phyloP scores from a whole-genome alignment of 1,140 invertebrate genomes.

The Heliconius eleuchia region DNA sequence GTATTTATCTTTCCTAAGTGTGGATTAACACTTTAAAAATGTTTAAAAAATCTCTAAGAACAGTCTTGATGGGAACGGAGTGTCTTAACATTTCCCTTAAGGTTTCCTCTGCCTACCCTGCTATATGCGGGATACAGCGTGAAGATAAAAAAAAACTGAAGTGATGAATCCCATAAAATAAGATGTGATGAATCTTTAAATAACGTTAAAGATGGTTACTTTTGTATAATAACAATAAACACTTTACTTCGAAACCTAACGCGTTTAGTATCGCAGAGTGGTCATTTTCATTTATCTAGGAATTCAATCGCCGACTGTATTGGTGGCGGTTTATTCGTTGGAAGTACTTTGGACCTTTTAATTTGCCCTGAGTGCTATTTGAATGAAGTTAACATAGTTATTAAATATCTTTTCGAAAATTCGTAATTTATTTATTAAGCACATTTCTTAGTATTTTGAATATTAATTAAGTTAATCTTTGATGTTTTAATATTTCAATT shows the following conservation, averaged over 20 bases:
- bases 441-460: not conserved
- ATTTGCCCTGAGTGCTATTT: not conserved
- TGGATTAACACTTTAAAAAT: too few relatives aligned
- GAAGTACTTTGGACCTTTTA: constrained; percentile 5
- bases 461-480: not conserved
- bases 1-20: too few relatives aligned
- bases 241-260: not conserved
- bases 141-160: too few relatives aligned
- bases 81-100: too few relatives aligned
- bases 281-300: constrained; percentile 12
- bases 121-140: too few relatives aligned
- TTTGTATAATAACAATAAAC: not conserved
- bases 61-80: too few relatives aligned
- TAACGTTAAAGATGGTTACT: not conserved
- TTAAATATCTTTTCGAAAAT: not conserved
- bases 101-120: not conserved
- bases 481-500: not conserved
- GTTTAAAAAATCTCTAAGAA: too few relatives aligned
- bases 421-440: not conserved
- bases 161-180: not conserved
- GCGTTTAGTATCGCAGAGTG: constrained; percentile 1
- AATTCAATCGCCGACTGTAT: constrained; percentile 15
- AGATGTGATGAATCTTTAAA: not conserved
- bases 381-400: not conserved
- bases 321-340: not conserved